Conservation (phyloP, 2,113 vertebrate genomes). For the Sinocyclocheilus grahami region DNA sequence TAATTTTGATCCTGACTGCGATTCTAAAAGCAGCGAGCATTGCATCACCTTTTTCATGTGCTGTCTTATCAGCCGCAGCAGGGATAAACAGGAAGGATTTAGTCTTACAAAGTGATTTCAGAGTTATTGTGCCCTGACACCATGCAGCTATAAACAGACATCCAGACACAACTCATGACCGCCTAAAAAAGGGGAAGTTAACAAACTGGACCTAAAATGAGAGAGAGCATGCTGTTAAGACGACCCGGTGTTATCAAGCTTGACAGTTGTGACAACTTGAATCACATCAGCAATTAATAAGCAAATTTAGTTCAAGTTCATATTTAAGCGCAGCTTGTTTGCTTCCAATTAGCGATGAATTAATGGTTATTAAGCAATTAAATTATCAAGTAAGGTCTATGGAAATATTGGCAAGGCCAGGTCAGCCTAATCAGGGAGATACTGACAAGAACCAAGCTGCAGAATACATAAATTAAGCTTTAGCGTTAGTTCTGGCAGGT, state of each 20-base stretch:
- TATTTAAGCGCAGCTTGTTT: slow-evolving; percentile 34
- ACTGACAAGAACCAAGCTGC: not conserved
- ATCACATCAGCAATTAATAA: slow-evolving; percentile 43
- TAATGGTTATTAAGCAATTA: slow-evolving; percentile 32
- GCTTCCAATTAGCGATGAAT: slow-evolving; percentile 19
- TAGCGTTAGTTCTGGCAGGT: too few relatives aligned
- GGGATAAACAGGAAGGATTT: slow-evolving; percentile 57
- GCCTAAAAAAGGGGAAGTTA: slow-evolving; percentile 16
- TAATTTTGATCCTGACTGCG: not conserved
- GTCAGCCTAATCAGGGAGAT: slow-evolving; percentile 5
- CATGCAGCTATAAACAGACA: slow-evolving; percentile 50
- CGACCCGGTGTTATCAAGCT: slow-evolving; percentile 4
- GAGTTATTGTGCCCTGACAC: slow-evolving; percentile 63
- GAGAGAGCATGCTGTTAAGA: not conserved
- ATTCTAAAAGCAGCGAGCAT: slow-evolving; percentile 31
- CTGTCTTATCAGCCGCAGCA: slow-evolving; percentile 61
- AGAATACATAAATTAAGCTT: not conserved
- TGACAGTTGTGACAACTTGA: slow-evolving; percentile 40
- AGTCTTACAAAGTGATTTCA: slow-evolving; percentile 64
- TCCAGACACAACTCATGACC: not conserved
- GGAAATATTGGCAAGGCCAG: slow-evolving; percentile 4
- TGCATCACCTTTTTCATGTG: slow-evolving; percentile 19
- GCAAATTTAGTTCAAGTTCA: slow-evolving; percentile 29
- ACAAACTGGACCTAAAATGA: slow-evolving; percentile 18
- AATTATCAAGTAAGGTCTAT: slow-evolving; percentile 7